A percentile compares a stretch with the other conserved stretches of the same genome.
These are phyloP conservation scores for Trematomus loennbergii DNA, from an alignment of 2,113 vertebrate genomes.

Conservation along the genomic window DNA sequence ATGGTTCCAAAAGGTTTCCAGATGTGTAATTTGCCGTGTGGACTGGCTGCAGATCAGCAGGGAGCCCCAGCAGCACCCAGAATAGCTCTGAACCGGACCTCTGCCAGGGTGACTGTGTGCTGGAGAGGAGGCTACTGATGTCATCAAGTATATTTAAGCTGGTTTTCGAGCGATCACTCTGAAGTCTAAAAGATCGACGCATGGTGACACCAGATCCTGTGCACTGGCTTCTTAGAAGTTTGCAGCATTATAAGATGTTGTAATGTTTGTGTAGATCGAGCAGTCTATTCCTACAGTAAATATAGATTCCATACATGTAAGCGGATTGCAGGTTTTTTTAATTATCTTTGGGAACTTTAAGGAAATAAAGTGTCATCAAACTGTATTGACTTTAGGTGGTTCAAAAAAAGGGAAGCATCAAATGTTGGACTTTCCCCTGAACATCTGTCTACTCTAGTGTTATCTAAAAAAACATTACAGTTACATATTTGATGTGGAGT, in stretches of 20 bases:
- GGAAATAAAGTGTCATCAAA: too few relatives aligned
- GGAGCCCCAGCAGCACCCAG: slow-evolving; percentile 9
- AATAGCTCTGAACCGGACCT: slow-evolving; percentile 35
- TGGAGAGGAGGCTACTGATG: slow-evolving; percentile 28
- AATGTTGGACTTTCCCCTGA: slow-evolving; percentile 9
- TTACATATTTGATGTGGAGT: slow-evolving; percentile 12
- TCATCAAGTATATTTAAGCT: slow-evolving; percentile 40
- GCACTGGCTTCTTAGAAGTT: not conserved
- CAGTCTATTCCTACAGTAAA: not conserved
- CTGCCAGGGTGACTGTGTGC: not conserved
- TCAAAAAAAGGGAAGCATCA: not conserved
- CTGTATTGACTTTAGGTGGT: not conserved
- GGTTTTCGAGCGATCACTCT: not conserved
- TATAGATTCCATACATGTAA: not conserved
- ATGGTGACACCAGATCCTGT: slow-evolving; percentile 1
- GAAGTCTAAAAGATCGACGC: not conserved
- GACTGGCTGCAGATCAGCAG: slow-evolving; percentile 27
- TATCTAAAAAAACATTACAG: slow-evolving; percentile 10
- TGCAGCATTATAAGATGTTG: not conserved
- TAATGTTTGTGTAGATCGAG: not conserved
- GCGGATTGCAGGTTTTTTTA: not conserved
- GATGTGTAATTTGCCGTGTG: slow-evolving; percentile 51
- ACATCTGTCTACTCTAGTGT: not conserved
- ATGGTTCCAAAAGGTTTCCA: slow-evolving; percentile 18
- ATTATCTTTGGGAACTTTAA: too few relatives aligned